Conservation (phyloP, 2,113 vertebrate genomes). For the Rhinoderma darwinii region DNA sequence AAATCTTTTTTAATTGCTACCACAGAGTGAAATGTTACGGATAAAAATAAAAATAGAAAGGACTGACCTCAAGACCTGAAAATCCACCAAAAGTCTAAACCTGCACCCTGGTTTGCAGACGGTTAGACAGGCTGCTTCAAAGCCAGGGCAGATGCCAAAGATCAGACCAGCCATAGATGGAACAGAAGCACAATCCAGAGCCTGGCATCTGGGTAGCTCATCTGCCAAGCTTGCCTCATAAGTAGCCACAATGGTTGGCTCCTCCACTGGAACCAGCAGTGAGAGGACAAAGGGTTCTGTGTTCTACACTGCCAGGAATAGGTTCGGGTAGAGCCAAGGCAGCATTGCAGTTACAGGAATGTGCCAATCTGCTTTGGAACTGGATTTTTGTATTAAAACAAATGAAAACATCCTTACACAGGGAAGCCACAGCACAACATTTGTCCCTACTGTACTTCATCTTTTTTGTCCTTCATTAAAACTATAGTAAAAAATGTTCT, state of each 20-base stretch:
- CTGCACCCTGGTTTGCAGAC: constrained; percentile 78
- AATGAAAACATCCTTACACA: constrained; percentile 79
- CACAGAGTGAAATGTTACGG: constrained; percentile 15
- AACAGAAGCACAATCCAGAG: constrained; percentile 84
- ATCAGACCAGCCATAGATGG: constrained; percentile 77
- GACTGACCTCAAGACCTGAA: constrained; percentile 72
- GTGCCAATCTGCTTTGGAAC: constrained; percentile 80
- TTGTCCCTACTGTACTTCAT: constrained; percentile 60
- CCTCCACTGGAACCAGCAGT: constrained; percentile 79
- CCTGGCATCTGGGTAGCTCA: constrained; percentile 84
- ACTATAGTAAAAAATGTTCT: constrained; percentile 53
- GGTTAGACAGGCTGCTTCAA: constrained; percentile 77
- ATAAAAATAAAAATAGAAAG: background rate
- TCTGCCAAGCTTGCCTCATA: constrained; percentile 81
- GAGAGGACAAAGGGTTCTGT: constrained; percentile 81
- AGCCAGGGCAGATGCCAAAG: constrained; percentile 82
- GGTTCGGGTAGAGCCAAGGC: constrained; percentile 75
- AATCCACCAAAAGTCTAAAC: constrained; percentile 79
- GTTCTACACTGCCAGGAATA: constrained; percentile 77
- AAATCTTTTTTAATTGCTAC: background rate
- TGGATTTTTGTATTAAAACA: constrained; percentile 74
- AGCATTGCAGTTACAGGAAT: constrained; percentile 71
- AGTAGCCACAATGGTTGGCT: constrained; percentile 83
- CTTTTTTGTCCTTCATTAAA: constrained; percentile 56
- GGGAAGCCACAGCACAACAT: constrained; percentile 69